Evolutionary conservation across 2,797 vertebrate species (phyloP), one percentile per base, ranked within the genome.

Genomic region (Carapus acus): DNA sequence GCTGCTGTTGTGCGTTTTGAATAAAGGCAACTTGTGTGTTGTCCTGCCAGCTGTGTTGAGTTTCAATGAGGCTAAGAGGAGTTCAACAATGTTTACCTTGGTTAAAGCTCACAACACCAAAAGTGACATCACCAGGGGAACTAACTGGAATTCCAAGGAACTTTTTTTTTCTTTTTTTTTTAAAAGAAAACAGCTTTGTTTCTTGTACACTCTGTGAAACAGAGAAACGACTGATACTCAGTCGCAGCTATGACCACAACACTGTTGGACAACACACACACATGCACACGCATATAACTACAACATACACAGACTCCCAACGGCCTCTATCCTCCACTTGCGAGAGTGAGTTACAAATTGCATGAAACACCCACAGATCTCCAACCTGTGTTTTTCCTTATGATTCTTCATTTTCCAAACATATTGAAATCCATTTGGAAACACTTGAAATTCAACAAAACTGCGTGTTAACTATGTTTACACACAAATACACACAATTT

Each of bases 181-280:
- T 9, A 27, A 27, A 29, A 29, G 20, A 46, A 50, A 29, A 41
- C 48, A 13, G 41, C 54, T 67, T 69, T 60, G 58, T 72, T 69
- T 73, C 62, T 36, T 49, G 56, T 56, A 50, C 47, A 67, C 48
- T 43, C n/a, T n/a, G n/a, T n/a, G n/a, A n/a, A n/a, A n/a, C n/a
- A n/a, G n/a, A n/a, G 87, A 88, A 89, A 86, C 66, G 55, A 80
- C 80, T 88, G 89, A 88, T 88, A 85, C 85, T 85, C 85, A 82
- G 61, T 74, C 66, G 69, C 81, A 86, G 87, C 85, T 88, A 86
- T 84, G 83, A 81, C 74, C 44, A 55, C 67, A 77, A 66, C 66
- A 76, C 70, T 70, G 3, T 13, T 11, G 14, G 73, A 70, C 71
- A 76, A 53, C 31, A 61, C 47, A 61, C 45, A 64, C 29, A 64